Percentiles rank a stretch among this genome's conserved stretches.
Conservation (phyloP, 2,888 invertebrate species). For the Reticulitermes lucifugus region DNA sequence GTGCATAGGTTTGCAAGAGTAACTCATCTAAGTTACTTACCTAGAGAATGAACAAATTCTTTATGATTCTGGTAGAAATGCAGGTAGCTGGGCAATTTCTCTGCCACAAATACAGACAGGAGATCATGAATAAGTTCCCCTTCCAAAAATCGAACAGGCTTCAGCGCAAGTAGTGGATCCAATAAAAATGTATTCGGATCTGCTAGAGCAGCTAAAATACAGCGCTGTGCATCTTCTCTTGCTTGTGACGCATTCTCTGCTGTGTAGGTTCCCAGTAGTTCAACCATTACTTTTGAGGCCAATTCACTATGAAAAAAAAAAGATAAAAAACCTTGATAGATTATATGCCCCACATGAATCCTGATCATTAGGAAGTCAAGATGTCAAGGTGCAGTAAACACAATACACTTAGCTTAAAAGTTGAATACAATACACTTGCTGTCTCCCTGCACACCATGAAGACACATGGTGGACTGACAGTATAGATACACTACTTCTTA, state of each 20-base stretch:
- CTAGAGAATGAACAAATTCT: slow-evolving; percentile 81
- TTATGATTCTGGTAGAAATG: slow-evolving; percentile 93
- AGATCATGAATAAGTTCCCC: slow-evolving; percentile 96
- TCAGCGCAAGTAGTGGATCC: slow-evolving; percentile 92
- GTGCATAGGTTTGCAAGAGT: too few relatives aligned
- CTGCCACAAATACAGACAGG: slow-evolving; percentile 93
- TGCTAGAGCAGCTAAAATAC: slow-evolving; percentile 94
- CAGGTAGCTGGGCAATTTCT: slow-evolving; percentile 91
- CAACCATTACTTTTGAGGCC: slow-evolving; percentile 97
- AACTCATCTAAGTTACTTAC: slow-evolving; percentile 56
- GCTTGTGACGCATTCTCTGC: slow-evolving; percentile 97
- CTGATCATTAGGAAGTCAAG: too few relatives aligned
- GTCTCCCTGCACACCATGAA: too few relatives aligned
- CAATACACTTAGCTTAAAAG: too few relatives aligned
- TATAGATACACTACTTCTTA: too few relatives aligned
- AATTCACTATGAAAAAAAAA: slow-evolving; percentile 73
- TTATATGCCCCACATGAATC: too few relatives aligned
- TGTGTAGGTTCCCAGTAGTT: slow-evolving; percentile 95
- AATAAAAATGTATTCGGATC: slow-evolving; percentile 96
- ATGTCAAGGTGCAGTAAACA: too few relatives aligned
- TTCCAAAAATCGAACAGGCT: slow-evolving; percentile 95
- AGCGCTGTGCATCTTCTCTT: slow-evolving; percentile 95
- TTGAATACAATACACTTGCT: too few relatives aligned
- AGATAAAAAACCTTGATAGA: neutral
- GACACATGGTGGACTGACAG: too few relatives aligned